Base-by-base conservation (phyloP, 2,113 vertebrate species). In the Gopherus evgoodei region DNA sequence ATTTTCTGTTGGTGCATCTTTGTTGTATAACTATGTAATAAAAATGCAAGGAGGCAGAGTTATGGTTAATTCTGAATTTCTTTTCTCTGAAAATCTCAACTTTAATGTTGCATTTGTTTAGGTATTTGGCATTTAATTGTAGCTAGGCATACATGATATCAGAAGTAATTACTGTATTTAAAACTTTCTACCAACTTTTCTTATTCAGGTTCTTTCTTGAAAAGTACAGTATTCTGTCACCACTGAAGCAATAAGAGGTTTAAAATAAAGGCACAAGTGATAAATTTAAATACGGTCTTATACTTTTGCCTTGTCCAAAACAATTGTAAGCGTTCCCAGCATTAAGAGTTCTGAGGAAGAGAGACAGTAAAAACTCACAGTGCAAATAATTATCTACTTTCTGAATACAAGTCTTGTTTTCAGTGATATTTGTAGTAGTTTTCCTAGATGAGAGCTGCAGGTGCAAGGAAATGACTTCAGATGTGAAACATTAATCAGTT, bases 401-500 rank as follows among this genome's bases (percentile, higher is more conserved):
- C 96, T 98, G 94, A 98, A 96, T 97, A 90, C 93, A 90, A 80
- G 83, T 94, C 95, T 97, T 98, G 88, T 97, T 97, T 97, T 90
- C 91, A 92, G 92, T 42, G 5, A 14, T 88, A 31, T 84, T 97
- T 91, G 62, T 96, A 96, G 90, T 95, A 95, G 93, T 98, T 98
- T 97, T 93, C 89, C 83, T 94, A 54, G 89, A 94, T 96, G 83
- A 81, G 56, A 95, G 86, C 89, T 95, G 92, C 95, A 97, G 97
- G 91, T 98, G 92, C 95, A 95, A 97, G 96, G 97, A 98, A 98
- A 97, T 98, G 54, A 96, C 97, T 97, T 97, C 96, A 98, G 84
- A 96, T 96, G 90, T 97, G 95, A 97, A 95, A 92, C 91, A 96
- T 96, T 91, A 96, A 96, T 98, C 91, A 95, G 6, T 95, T 95